Conservation (phyloP, 2,797 vertebrate genomes). For the Gymnothorax javanicus region DNA sequence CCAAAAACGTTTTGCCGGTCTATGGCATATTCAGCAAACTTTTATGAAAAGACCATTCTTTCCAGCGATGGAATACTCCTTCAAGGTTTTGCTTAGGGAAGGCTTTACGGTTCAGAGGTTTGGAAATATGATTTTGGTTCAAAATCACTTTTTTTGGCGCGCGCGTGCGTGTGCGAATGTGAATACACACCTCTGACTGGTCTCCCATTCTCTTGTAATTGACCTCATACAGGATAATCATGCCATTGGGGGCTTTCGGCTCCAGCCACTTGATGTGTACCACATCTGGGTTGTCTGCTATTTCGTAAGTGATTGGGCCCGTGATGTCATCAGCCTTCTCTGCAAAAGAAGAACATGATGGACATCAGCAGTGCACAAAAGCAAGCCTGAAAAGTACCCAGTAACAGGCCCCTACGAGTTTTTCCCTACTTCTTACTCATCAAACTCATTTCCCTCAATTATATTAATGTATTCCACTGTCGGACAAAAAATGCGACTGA, state of each 20-base stretch:
- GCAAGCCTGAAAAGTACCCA: background rate
- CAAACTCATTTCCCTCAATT: background rate
- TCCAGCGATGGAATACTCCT: no score
- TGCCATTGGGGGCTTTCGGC: constrained; percentile 87
- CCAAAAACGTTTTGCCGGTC: no score
- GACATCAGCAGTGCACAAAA: background rate
- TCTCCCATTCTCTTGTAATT: constrained; percentile 86
- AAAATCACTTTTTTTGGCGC: no score
- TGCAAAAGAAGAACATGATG: constrained; percentile 50
- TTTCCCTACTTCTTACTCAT: background rate
- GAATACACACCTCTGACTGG: constrained; percentile 76
- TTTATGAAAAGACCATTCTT: no score
- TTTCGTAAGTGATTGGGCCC: constrained; percentile 79
- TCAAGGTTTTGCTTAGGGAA: no score
- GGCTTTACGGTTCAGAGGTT: no score
- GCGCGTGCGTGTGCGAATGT: background rate
- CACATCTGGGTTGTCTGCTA: constrained; percentile 74
- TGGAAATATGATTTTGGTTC: no score
- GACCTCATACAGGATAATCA: constrained; percentile 95
- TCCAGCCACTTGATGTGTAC: constrained; percentile 88
- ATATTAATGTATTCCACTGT: background rate
- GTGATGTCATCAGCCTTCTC: constrained; percentile 91
- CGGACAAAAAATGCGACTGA: constrained; percentile 18
- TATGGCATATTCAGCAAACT: no score
- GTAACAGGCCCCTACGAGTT: background rate